Evolutionary conservation across 2,113 vertebrate genomes (phyloP), one percentile per base, ranked within the genome.

Genomic region (Apeltes quadracus): DNA sequence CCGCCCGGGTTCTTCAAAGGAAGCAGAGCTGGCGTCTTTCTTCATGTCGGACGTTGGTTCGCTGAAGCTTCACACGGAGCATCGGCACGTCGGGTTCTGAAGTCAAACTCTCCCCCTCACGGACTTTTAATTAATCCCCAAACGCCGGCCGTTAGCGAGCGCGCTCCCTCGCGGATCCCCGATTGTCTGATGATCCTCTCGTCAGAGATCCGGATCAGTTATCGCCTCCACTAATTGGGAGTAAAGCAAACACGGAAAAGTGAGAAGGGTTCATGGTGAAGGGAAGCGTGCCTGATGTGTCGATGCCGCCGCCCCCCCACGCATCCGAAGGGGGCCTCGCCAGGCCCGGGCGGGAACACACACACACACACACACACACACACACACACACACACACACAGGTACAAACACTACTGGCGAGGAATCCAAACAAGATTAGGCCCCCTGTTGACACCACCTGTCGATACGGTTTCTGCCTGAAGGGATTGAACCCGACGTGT

Each of bases 371-470:
- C 16, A 50, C 14, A 4, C 5, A 67, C 22, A 27, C 2, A 8
- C 27, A 14, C 53, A 59, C 56, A 20, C 5, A 43, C 25, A 51
- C 72, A 58, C 38, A 36, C 56, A 71, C 53, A 23, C 41, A 72
- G 53, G 71, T 69, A 79, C 70, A 85, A 84, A 69, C 0, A 72
- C 89, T 68, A 50, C 46, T 29, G 75, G 83, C 70, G 2, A 80
- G 65, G 81, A 59, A 82, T 61, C 22, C 44, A 82, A 74, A 85
- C 78, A 69, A 75, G 72, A 88, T 88, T 81, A 84, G 69, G 44
- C 64, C 68, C 75, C 82, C 75, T 77, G 84, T 69, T 77, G 88
- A 76, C 43, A 71, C 85, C 84, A 86, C 78, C 84, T 85, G 86
- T 87, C 83, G 85, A 78, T 86, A 78, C 71, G 64, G 59, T 34